These are phyloP conservation scores for Fratercula arctica DNA, from an alignment of 2,797 vertebrate species.

Conservation along the genomic window DNA sequence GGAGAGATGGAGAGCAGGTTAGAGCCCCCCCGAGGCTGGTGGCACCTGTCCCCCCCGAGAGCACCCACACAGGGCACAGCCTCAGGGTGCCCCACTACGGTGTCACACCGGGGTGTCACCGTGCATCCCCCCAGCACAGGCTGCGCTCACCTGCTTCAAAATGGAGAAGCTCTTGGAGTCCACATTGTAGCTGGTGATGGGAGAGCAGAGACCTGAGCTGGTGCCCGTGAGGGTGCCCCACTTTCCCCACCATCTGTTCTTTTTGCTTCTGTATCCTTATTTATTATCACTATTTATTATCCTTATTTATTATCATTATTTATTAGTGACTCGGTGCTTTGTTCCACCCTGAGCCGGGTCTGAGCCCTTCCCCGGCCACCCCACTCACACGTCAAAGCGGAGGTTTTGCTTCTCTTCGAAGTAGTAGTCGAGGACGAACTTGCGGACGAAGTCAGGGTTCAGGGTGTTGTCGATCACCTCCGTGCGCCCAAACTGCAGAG, in stretches of 20 bases:
- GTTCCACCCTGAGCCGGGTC: not conserved
- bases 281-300: not conserved
- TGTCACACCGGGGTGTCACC: fast-evolving
- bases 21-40: not conserved
- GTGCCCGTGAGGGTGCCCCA: fast-evolving
- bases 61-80: not conserved
- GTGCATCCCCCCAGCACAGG: fast-evolving
- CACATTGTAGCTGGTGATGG: constrained; percentile 88
- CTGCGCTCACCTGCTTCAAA: constrained; percentile 90
- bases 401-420: constrained; percentile 98
- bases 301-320: not conserved
- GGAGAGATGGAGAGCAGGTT: constrained; percentile 14
- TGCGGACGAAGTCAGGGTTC: constrained; percentile 96
- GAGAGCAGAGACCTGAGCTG: not conserved
- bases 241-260: not conserved
- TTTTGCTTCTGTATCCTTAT: not conserved
- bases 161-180: constrained; percentile 94
- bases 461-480: constrained; percentile 97
- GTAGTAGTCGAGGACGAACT: constrained; percentile 96
- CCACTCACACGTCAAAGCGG: constrained; percentile 94
- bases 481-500: constrained; percentile 89
- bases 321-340: not conserved
- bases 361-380: not conserved
- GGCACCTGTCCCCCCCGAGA: not conserved
- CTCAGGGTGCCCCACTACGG: not conserved